phyloP scores from a whole-genome alignment of 37 sponge, comb jelly and placozoan species.

The Cliona cf. orientalis region DNA sequence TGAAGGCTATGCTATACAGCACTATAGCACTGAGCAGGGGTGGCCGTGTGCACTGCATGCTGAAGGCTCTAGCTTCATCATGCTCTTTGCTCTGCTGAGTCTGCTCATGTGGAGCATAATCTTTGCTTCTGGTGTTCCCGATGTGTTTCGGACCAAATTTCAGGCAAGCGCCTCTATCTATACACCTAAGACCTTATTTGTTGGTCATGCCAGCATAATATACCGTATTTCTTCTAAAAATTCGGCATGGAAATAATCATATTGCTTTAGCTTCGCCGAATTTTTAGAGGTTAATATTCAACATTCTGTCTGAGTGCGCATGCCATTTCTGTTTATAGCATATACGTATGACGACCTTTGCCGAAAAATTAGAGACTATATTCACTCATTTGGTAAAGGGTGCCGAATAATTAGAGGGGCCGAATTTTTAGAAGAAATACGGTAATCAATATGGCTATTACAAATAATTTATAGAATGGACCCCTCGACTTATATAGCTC shows the following conservation, averaged over 20 bases:
- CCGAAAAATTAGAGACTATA: neutral
- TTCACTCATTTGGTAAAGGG: neutral
- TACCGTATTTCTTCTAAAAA: too few species aligned
- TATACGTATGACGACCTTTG: too few species aligned
- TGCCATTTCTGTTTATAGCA: too few species aligned
- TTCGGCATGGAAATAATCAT: too few species aligned
- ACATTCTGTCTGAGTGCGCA: too few species aligned
- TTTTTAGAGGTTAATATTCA: too few species aligned
- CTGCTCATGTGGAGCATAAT: constrained; percentile 83
- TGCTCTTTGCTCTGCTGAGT: constrained; percentile 59
- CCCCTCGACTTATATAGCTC: constrained; percentile 71
- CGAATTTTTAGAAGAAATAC: too few species aligned
- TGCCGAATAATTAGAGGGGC: neutral
- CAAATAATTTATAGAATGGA: constrained; percentile 32
- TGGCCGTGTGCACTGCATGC: constrained; percentile 81
- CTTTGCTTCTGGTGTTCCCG: constrained; percentile 54
- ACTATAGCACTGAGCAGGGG: constrained; percentile 43
- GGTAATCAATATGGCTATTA: neutral
- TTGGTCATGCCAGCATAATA: neutral
- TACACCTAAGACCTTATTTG: neutral
- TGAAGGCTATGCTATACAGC: constrained; percentile 71
- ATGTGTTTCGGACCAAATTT: constrained; percentile 75
- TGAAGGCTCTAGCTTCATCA: constrained; percentile 64
- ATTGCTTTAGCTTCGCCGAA: too few species aligned
- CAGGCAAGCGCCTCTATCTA: constrained; percentile 47